A percentile compares a stretch with the other conserved stretches of the same genome.
These are phyloP conservation scores for Cloeon dipterum DNA, from an alignment of 2,888 invertebrate species.

Conservation along the genomic window DNA sequence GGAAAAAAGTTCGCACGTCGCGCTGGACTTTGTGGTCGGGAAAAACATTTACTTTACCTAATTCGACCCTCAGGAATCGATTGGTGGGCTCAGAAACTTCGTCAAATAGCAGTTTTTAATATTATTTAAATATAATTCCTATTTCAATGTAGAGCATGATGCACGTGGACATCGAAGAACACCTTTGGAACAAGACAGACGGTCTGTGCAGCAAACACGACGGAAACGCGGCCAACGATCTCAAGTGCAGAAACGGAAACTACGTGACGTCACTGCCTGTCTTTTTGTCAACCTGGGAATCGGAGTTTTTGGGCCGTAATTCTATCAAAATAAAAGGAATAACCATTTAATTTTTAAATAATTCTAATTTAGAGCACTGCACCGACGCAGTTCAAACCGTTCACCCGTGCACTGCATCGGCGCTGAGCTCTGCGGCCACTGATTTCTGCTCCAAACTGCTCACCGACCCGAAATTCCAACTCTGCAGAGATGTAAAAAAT, in stretches of 20 bases:
- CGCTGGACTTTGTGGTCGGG: no score
- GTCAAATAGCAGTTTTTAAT: no score
- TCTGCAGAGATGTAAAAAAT: slow-evolving; percentile 29
- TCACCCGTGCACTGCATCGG: slow-evolving; percentile 23
- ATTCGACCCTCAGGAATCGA: no score
- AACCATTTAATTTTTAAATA: background rate
- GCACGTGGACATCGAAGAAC: slow-evolving; percentile 38
- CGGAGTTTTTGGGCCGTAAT: slow-evolving; percentile 16
- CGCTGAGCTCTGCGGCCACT: slow-evolving; percentile 12
- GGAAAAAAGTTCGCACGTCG: no score
- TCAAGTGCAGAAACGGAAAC: slow-evolving; percentile 32
- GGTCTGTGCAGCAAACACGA: slow-evolving; percentile 66
- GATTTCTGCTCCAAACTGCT: slow-evolving; percentile 37
- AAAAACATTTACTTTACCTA: no score
- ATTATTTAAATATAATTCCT: slow-evolving; percentile 1
- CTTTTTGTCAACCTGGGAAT: slow-evolving; percentile 15
- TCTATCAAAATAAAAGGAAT: background rate
- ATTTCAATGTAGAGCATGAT: slow-evolving; percentile 20
- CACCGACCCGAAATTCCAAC: slow-evolving; percentile 34
- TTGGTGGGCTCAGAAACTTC: no score
- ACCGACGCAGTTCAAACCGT: slow-evolving; percentile 25
- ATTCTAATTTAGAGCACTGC: slow-evolving; percentile 24
- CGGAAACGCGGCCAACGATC: slow-evolving; percentile 42
- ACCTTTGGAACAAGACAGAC: slow-evolving; percentile 52
- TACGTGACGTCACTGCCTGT: slow-evolving; percentile 18